Base-by-base conservation (phyloP, 2,888 invertebrate species). In the Meteorus cinctellus region DNA sequence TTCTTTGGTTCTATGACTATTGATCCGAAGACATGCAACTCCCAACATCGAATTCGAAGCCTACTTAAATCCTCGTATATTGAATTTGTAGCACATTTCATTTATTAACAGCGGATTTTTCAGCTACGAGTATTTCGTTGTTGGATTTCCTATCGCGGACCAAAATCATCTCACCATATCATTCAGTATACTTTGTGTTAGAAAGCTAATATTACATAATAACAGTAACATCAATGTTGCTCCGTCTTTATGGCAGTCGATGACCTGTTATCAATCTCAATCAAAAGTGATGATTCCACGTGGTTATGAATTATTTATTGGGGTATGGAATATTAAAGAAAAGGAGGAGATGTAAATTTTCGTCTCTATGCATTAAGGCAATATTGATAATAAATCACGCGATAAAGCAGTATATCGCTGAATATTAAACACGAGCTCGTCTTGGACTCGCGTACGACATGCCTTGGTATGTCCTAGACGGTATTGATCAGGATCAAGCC, bases 381-480 rank as follows among this genome's bases (percentile, higher is more conserved):
- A 29, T 31, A 29, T 14, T 12, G 12, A 51, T 29, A 51, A 29
- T 19, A 14, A 48, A 51, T 14, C n/a, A 34, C 19, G 14, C 27
- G 24, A 34, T 70, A 19, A 70, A 59, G 59, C 69, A 70, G 27
- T 14, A 36, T 36, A 55, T 59, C 34, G 59, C 55, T 59, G 34
- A 36, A 55, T 19, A 59, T 62, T 24, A 27, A 62, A 36, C 45
- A 29, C 29, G 36, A 60, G 59, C 24, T 45, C 8, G 62, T 72
- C 51, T 45, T 27, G 29, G 48, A 36, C 31, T 59, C 24, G 55
- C 27, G n/a, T 59, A 41, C 82, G 86, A 94, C 96, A 94, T 95
- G 98, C 98, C 96, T 99, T 99, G 92, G 98, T 98, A 92, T 96
- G 96, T 93, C 99, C 99, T 91, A 98, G 94, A 93, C 98, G 96